Base-by-base conservation (phyloP, 1,140 invertebrate genomes). In the Pararge aegeria region DNA sequence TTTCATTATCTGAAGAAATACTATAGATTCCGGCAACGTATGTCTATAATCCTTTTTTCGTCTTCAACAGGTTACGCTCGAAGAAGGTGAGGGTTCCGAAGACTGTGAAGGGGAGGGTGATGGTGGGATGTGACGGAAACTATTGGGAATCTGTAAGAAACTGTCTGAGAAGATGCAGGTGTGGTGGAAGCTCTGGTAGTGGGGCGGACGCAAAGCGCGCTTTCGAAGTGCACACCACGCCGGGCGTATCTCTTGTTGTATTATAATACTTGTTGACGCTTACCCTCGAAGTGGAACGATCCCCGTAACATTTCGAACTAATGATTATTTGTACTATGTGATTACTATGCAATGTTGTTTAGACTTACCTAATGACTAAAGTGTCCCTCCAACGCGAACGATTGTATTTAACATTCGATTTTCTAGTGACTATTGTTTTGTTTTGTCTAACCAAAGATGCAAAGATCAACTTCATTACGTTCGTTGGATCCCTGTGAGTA, bases 71-170 rank as follows among this genome's bases (percentile, higher is more conserved):
- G 95, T 97, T 60, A 97, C 96, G 16, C 91, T 97, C 68, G 96
- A 97, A 84, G 96, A 97, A 83, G 93, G 94, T 70, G 92, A 90
- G 55, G 92, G 92, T 29, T 94, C 94, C 68, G 91, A 93, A 55
- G 92, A 92, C 49, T 91, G 91, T 80, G 83, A 87, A 51, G 90
- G 91, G 9, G 91, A 93, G 61, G 92, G 90, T 64, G 93, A 93
- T 64, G 92, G 92, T 92, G 94, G 94, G 82, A 96, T 96, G 94
- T 96, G 95, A 96, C 95, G 95, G 94, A 96, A 94, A 94, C 93
- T 96, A 91, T 91, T 94, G 81, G 94, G 94, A 91, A 94, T 95
- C 90, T 96, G 94, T 91, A 95, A 94, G 91, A 96, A 95, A 92
- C 92, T 96, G 86, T 93, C 94, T 90, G 95, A 95, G 90, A 95